A percentile compares a stretch with the other conserved stretches of the same genome.
Conservation (phyloP, 1,140 invertebrate genomes). For the Diorhabda elongata region DNA sequence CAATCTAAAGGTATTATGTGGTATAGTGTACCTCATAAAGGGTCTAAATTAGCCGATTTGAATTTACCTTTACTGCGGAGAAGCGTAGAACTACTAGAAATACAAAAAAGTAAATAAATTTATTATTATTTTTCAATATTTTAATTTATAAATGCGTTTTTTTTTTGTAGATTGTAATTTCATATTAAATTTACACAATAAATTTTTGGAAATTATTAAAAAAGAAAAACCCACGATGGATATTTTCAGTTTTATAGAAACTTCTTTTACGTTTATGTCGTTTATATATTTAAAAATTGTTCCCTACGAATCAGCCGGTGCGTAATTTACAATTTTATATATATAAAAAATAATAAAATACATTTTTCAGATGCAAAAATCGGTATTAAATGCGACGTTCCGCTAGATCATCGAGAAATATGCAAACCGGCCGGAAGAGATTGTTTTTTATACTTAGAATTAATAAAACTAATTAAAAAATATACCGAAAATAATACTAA, state of each 20-base stretch:
- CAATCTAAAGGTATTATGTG: conserved; percentile 62
- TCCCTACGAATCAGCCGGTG: conserved; percentile 63
- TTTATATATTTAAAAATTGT: conserved; percentile 65
- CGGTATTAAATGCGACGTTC: conserved; percentile 60
- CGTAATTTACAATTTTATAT: conserved; percentile 30
- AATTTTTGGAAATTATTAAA: conserved; percentile 51
- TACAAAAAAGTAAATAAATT: conserved; percentile 56
- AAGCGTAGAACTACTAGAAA: conserved; percentile 60
- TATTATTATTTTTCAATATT: neutral
- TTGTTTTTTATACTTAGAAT: conserved; percentile 62
- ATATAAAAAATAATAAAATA: conserved; percentile 23
- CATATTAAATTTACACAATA: conserved; percentile 56
- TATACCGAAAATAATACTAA: neutral
- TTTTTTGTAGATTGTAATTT: conserved; percentile 57
- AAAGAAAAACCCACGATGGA: conserved; percentile 50
- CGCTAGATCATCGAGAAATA: conserved; percentile 66
- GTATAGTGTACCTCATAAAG: conserved; percentile 70
- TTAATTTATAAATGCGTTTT: neutral
- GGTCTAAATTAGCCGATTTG: conserved; percentile 63
- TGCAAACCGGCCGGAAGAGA: conserved; percentile 64
- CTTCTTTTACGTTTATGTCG: conserved; percentile 62
- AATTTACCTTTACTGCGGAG: conserved; percentile 59
- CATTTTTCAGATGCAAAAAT: conserved; percentile 59
- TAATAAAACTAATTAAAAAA: conserved; percentile 53
- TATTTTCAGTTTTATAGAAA: conserved; percentile 66